phyloP scores from a whole-genome alignment of 2,113 vertebrate genomes.

The Lophochroa leadbeateri region DNA sequence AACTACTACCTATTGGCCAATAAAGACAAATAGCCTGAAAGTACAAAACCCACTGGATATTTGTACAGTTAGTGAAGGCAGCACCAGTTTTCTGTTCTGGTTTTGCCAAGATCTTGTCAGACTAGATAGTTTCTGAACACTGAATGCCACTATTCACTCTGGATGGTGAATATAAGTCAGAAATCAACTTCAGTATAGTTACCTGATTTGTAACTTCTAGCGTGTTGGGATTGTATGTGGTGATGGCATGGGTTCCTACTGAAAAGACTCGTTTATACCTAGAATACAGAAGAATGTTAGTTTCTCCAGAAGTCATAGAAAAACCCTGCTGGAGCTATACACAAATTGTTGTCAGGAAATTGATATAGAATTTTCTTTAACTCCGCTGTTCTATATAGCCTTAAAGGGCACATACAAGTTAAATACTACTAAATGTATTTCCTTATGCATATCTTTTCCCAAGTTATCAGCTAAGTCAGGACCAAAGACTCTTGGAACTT shows the following conservation, averaged over 20 bases:
- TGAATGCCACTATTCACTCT: background rate
- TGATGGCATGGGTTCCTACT: constrained; percentile 93
- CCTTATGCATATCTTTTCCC: background rate
- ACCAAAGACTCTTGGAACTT: background rate
- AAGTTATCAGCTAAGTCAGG: background rate
- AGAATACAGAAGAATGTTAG: constrained; percentile 13
- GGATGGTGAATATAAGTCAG: rapidly evolving
- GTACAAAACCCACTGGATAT: background rate
- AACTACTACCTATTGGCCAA: background rate
- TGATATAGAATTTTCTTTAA: background rate
- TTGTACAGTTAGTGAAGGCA: background rate
- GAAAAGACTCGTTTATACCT: constrained; percentile 99
- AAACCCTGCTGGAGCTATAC: background rate
- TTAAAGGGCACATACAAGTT: background rate
- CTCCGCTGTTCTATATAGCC: background rate
- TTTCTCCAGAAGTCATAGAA: background rate
- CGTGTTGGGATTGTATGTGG: constrained; percentile 96
- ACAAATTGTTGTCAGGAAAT: background rate
- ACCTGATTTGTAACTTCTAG: constrained; percentile 99
- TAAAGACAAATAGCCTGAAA: background rate
- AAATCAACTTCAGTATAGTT: constrained; percentile 22
- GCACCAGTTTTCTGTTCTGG: background rate
- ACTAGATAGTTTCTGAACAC: background rate
- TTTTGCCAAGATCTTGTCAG: background rate
- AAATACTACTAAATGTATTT: background rate